Conservation (phyloP, 2,888 invertebrate species). For the Coelopa pilipes region DNA sequence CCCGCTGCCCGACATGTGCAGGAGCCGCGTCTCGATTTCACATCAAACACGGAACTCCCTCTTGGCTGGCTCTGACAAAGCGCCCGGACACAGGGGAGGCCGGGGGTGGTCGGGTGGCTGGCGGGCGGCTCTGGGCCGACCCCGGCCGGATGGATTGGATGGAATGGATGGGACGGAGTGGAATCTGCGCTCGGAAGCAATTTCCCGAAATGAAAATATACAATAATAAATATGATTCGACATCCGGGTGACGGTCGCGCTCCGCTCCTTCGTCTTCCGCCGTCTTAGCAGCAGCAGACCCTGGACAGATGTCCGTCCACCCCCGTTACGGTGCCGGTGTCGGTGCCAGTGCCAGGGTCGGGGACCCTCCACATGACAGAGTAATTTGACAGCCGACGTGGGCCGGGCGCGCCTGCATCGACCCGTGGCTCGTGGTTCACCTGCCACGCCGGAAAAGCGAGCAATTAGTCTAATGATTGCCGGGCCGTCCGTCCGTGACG, state of each 20-base stretch:
- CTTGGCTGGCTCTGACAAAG: conserved; percentile 6
- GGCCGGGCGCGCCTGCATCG: background rate
- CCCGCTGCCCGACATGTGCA: background rate
- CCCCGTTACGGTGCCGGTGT: background rate
- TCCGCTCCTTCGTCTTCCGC: background rate
- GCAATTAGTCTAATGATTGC: background rate
- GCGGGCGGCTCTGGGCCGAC: background rate
- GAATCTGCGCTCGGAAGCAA: conserved; percentile 55
- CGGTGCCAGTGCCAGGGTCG: no score
- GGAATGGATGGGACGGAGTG: no score
- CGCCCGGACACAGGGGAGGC: background rate
- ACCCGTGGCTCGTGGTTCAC: no score
- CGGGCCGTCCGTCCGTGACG: background rate
- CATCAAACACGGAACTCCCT: conserved; percentile 43
- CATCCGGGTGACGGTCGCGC: conserved; percentile 46
- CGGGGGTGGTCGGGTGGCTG: background rate
- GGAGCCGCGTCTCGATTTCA: conserved; percentile 21
- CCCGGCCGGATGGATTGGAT: background rate
- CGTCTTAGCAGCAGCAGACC: no score
- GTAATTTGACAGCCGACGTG: conserved; percentile 34
- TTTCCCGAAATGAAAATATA: conserved; percentile 62
- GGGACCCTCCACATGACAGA: background rate
- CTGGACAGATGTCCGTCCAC: background rate
- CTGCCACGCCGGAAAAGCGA: no score
- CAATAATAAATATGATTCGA: conserved; percentile 64